A percentile compares a stretch with the other conserved stretches of the same genome.
These are phyloP conservation scores for Amiota mariae DNA, from an alignment of 2,888 invertebrate species.

Conservation along the genomic window DNA sequence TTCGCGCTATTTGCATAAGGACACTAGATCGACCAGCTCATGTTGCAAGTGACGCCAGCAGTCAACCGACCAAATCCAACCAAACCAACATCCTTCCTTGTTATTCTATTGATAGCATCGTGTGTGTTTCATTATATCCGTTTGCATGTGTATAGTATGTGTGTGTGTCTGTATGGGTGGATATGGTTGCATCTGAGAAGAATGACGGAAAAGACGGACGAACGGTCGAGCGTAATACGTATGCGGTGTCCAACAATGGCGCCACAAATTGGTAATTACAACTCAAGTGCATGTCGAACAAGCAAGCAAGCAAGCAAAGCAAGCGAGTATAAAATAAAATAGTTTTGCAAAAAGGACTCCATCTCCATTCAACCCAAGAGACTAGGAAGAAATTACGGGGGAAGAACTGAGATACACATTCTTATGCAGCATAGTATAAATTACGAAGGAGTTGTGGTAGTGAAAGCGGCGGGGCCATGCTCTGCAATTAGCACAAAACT, in stretches of 20 bases:
- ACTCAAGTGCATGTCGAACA: slow-evolving; percentile 64
- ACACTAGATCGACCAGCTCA: background rate
- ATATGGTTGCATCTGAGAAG: too few relatives aligned
- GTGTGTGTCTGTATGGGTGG: too few relatives aligned
- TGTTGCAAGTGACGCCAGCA: slow-evolving; percentile 4
- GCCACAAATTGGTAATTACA: slow-evolving; percentile 68
- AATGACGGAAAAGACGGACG: too few relatives aligned
- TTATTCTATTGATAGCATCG: background rate
- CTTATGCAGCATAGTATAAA: background rate
- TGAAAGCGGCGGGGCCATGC: slow-evolving; percentile 43
- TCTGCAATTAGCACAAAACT: slow-evolving; percentile 61
- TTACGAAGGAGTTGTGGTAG: slow-evolving; percentile 1
- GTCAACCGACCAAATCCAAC: background rate
- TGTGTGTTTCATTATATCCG: too few relatives aligned
- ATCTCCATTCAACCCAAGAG: slow-evolving; percentile 34
- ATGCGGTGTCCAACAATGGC: slow-evolving; percentile 56
- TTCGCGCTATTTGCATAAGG: slow-evolving; percentile 8
- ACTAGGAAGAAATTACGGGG: slow-evolving; percentile 5
- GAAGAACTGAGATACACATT: background rate
- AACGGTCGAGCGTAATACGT: slow-evolving; percentile 36
- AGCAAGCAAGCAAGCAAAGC: slow-evolving; percentile 46
- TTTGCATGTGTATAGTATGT: too few relatives aligned
- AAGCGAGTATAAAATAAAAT: slow-evolving; percentile 25
- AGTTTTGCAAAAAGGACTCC: background rate
- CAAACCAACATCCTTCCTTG: slow-evolving; percentile 2